A percentile compares a stretch with the other conserved stretches of the same genome.
Conservation (phyloP, 2,113 vertebrate species). For the Ailurus styani region DNA sequence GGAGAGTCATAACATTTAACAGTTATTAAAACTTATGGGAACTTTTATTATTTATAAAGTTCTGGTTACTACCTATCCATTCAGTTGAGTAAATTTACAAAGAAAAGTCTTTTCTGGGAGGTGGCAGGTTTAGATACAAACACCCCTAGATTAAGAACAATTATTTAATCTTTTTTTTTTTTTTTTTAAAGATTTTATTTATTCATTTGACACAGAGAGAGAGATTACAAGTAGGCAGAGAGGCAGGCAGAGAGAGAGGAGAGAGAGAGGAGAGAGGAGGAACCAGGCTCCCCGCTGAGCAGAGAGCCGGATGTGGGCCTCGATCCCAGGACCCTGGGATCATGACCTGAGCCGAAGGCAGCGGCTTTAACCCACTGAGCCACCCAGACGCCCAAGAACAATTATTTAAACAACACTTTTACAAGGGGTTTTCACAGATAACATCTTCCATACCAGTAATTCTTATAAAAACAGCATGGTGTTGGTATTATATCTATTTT, state of each 20-base stretch:
- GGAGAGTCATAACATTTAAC: neutral
- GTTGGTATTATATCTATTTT: neutral
- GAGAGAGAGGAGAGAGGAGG: no score
- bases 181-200: no score
- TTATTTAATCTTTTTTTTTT: no score
- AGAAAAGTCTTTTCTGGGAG: neutral
- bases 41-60: neutral
- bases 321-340: no score
- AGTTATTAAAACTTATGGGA: constrained; percentile 18
- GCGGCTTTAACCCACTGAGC: no score
- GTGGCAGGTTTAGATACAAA: neutral
- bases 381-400: no score
- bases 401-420: neutral
- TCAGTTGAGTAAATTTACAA: neutral
- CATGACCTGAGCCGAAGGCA: no score
- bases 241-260: no score
- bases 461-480: neutral
- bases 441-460: neutral
- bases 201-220: no score
- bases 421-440: neutral
- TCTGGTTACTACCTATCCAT: neutral
- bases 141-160: neutral
- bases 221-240: no score
- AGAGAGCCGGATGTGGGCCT: no score
- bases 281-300: no score